Percentiles rank a stretch among this genome's conserved stretches.
Conservation (phyloP, 2,113 vertebrate genomes). For the Mohoua ochrocephala region DNA sequence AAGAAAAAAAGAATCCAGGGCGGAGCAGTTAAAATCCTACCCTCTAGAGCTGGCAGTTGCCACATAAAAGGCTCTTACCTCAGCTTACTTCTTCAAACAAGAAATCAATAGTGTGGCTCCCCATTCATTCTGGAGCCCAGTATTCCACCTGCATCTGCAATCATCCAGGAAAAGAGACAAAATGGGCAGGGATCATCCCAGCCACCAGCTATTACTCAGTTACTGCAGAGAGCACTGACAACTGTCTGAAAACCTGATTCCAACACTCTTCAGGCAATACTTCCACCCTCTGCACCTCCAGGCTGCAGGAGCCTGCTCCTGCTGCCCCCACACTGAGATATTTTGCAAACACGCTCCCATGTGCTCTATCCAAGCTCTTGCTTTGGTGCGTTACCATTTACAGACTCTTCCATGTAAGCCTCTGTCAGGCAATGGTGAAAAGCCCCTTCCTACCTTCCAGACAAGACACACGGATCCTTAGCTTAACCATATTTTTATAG, state of each 20-base stretch:
- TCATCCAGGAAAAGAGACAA: not conserved
- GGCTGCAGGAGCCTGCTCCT: not conserved
- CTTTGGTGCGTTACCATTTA: not conserved
- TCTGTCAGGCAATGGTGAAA: not conserved
- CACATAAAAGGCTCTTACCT: not conserved
- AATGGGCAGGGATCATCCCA: not conserved
- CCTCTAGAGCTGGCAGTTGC: not conserved
- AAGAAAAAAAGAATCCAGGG: not conserved
- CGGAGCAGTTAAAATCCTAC: not conserved
- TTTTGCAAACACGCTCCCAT: not conserved
- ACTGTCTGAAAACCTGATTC: not conserved
- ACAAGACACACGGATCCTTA: not conserved
- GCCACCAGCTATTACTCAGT: not conserved
- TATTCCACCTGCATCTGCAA: not conserved
- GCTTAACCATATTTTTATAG: accelerated
- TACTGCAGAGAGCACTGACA: not conserved
- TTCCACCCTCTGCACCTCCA: not conserved
- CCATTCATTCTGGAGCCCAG: not conserved
- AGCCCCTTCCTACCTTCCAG: not conserved
- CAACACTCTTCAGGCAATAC: not conserved
- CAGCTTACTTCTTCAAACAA: not conserved
- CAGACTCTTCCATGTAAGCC: not conserved
- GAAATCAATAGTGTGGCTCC: not conserved
- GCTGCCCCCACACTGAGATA: not conserved
- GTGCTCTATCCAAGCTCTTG: not conserved